Evolutionary conservation across 2,113 vertebrate species (phyloP).

Genomic region (Lagopus muta): DNA sequence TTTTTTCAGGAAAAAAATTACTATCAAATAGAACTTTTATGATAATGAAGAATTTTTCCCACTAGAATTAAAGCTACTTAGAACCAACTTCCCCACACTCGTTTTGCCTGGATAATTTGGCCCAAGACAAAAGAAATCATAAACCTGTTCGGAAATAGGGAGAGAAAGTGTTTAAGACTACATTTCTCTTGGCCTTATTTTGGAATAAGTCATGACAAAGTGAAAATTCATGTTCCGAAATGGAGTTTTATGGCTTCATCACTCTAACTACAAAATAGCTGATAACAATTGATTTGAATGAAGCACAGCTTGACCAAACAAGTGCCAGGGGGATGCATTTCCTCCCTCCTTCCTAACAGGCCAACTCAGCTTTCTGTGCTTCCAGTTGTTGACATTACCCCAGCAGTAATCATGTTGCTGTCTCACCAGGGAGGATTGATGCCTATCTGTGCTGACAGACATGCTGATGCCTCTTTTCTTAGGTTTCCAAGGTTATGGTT

Average conservation of each 20-base stretch:
- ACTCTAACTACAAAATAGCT: neutral
- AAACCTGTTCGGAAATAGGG: neutral
- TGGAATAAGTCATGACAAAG: neutral
- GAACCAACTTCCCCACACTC: neutral
- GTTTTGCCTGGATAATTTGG: neutral
- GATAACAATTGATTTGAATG: neutral
- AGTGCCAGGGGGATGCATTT: neutral
- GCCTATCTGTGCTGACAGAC: slow-evolving; percentile 42
- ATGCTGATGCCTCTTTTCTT: slow-evolving; percentile 39
- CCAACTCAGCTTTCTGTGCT: slow-evolving; percentile 35
- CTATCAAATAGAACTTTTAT: neutral
- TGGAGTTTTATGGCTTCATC: neutral
- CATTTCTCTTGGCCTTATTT: neutral
- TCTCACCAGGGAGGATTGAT: slow-evolving; percentile 30
- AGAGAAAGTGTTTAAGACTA: neutral
- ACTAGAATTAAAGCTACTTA: neutral
- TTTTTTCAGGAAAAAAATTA: neutral
- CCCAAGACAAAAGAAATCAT: neutral
- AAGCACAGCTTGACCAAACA: neutral
- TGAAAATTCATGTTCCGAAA: neutral
- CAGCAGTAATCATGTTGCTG: slow-evolving; percentile 62
- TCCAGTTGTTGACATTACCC: slow-evolving; percentile 38
- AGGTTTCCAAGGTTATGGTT: slow-evolving; percentile 45
- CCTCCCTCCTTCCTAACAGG: neutral
- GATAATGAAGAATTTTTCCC: neutral